phyloP scores from a whole-genome alignment of 2,888 invertebrate genomes.

The Mongoloraphidia duomilia region DNA sequence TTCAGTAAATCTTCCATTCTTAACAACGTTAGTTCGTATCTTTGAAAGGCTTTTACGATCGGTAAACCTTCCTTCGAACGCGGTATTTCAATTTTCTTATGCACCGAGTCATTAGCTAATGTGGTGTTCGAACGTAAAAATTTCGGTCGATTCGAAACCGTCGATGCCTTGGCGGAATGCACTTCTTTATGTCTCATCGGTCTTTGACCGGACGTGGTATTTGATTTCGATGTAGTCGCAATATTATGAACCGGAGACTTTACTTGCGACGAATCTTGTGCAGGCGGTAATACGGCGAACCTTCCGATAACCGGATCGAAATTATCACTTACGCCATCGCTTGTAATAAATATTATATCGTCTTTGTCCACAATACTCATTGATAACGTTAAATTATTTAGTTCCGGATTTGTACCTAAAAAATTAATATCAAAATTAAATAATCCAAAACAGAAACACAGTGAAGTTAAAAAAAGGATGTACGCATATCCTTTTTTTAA shows the following conservation, averaged over 20 bases:
- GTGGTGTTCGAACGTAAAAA: conserved; percentile 30
- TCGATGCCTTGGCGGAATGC: neutral
- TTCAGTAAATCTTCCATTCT: conserved; percentile 60
- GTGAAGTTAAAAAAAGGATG: neutral
- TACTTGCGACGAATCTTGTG: conserved; percentile 23
- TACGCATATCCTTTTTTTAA: neutral
- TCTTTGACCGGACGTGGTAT: conserved; percentile 10
- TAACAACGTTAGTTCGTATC: conserved; percentile 59
- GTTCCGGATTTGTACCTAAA: conserved; percentile 52
- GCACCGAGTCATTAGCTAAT: conserved; percentile 20
- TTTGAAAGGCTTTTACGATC: conserved; percentile 55
- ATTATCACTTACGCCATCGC: conserved; percentile 83
- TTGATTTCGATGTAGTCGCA: conserved; percentile 23
- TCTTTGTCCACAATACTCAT: conserved; percentile 65
- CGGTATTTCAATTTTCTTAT: conserved; percentile 21
- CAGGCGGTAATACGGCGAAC: conserved; percentile 44
- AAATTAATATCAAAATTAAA: neutral
- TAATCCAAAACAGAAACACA: neutral
- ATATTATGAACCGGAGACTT: conserved; percentile 9
- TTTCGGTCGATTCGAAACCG: conserved; percentile 6
- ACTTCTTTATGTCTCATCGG: conserved; percentile 4
- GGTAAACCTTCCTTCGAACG: conserved; percentile 43
- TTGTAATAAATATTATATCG: conserved; percentile 74
- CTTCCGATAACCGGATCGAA: conserved; percentile 85
- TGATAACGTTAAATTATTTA: conserved; percentile 74